Evolutionary conservation across 2,888 invertebrate species (phyloP).

Genomic region (Synanthedon myopaeformis): DNA sequence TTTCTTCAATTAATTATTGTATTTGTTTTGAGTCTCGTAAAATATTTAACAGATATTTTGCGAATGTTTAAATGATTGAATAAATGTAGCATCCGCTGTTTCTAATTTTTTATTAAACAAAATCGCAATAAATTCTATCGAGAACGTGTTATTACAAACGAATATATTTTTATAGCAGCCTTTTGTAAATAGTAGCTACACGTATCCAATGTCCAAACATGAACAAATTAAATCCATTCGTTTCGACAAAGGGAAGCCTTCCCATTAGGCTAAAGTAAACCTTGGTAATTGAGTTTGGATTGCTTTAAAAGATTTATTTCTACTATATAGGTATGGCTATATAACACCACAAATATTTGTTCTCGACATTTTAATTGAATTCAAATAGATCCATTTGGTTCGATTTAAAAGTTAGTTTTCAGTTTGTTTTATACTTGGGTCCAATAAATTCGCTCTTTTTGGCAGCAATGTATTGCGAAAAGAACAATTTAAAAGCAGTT

Average conservation of each 20-base stretch:
- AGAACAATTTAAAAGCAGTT: no score
- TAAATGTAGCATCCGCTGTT: no score
- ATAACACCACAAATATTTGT: neutral
- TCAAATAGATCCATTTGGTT: constrained; percentile 15
- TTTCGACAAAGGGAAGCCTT: constrained; percentile 37
- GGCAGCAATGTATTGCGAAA: no score
- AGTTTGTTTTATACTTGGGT: neutral
- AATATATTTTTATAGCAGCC: constrained; percentile 11
- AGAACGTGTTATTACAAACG: constrained; percentile 5
- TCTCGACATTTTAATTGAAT: constrained; percentile 39
- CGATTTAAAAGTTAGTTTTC: neutral
- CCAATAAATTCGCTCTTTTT: no score
- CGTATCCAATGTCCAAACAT: constrained; percentile 32
- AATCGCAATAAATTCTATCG: neutral
- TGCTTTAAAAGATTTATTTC: constrained; percentile 58
- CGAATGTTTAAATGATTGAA: neutral
- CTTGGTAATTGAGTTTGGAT: constrained; percentile 62
- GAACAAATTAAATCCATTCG: constrained; percentile 43
- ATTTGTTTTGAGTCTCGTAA: no score
- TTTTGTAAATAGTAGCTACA: constrained; percentile 25
- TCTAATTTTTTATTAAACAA: neutral
- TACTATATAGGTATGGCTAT: constrained; percentile 30
- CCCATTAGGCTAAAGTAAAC: constrained; percentile 58
- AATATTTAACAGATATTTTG: no score
- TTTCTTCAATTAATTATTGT: no score